phyloP scores from a whole-genome alignment of 2,113 vertebrate species.

The Lepus americanus region DNA sequence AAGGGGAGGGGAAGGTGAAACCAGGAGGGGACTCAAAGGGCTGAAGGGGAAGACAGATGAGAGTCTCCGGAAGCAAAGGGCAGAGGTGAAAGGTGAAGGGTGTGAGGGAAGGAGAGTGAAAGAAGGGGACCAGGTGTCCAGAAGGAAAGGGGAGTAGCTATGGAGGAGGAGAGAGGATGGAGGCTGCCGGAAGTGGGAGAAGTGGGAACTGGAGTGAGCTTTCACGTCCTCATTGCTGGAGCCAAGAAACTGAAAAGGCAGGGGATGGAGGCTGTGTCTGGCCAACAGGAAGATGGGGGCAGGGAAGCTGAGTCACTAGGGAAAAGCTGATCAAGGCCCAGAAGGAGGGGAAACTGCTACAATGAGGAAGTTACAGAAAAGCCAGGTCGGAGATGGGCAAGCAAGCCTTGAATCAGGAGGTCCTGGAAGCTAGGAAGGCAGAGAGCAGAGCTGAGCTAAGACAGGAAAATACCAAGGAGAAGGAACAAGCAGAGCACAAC shows the following conservation, averaged over 20 bases:
- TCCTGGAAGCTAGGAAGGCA: conserved; percentile 72
- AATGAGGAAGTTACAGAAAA: conserved; percentile 62
- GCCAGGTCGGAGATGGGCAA: conserved; percentile 44
- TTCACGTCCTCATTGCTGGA: neutral
- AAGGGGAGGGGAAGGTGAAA: neutral
- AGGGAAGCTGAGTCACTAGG: neutral
- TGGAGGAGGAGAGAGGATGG: neutral
- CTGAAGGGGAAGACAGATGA: neutral
- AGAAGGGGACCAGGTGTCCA: neutral
- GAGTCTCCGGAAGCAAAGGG: conserved; percentile 49
- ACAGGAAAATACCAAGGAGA: neutral
- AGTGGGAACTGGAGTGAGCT: neutral
- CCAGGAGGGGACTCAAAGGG: neutral
- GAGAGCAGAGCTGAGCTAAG: conserved; percentile 78
- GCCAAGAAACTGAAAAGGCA: neutral
- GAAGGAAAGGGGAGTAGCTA: neutral
- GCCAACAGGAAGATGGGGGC: conserved; percentile 52
- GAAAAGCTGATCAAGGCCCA: neutral
- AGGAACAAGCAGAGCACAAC: conserved; percentile 35
- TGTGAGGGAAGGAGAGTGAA: neutral
- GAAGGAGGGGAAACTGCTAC: conserved; percentile 65
- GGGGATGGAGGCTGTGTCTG: neutral
- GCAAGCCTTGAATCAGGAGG: conserved; percentile 79
- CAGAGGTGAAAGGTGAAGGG: conserved; percentile 16
- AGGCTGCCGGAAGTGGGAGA: neutral